These are phyloP conservation scores for Pseudochirops corinnae DNA, from an alignment of 2,797 vertebrate genomes.

Conservation along the genomic window DNA sequence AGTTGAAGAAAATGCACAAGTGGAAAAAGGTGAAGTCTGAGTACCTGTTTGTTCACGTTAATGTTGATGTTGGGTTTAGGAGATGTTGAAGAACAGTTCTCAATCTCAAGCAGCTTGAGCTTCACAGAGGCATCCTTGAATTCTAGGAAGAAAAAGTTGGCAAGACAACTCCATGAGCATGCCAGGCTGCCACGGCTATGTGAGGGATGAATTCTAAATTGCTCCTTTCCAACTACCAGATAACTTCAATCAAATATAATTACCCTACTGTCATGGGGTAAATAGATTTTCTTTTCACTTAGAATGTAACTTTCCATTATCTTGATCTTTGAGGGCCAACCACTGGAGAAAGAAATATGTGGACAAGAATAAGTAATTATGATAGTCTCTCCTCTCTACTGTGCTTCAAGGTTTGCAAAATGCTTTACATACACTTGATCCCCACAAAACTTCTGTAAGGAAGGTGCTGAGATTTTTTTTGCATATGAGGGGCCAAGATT, in stretches of 20 bases:
- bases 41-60: constrained; percentile 93
- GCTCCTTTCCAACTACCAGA: neutral
- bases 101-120: constrained; percentile 91
- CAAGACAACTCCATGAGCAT: neutral
- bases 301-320: constrained; percentile 22
- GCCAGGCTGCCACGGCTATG: neutral
- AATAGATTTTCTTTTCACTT: constrained; percentile 47
- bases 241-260: constrained; percentile 17
- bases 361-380: neutral
- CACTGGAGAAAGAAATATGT: neutral
- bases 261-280: constrained; percentile 24
- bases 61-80: constrained; percentile 88
- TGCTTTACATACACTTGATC: neutral
- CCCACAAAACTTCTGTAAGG: neutral
- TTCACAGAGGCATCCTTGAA: constrained; percentile 88
- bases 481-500: neutral
- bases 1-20: neutral
- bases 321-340: constrained; percentile 25
- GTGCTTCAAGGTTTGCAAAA: neutral
- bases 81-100: constrained; percentile 71
- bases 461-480: neutral
- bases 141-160: constrained; percentile 65
- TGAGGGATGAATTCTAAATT: neutral
- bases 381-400: neutral
- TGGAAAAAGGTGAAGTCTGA: neutral